These are phyloP conservation scores for Salpingus planirostris DNA, from an alignment of 2,888 invertebrate species.

Conservation along the genomic window DNA sequence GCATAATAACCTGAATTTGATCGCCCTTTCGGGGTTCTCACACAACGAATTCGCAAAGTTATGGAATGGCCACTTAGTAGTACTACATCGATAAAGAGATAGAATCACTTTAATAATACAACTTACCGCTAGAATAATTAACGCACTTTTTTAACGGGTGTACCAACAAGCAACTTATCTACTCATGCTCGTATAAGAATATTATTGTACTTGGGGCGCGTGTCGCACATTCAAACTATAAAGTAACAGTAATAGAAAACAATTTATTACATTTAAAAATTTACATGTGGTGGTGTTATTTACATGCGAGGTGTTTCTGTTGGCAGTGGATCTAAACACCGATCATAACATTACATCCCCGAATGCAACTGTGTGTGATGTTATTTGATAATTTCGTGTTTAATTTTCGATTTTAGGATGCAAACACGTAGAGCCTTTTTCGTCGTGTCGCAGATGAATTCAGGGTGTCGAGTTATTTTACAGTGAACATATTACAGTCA, in stretches of 20 bases:
- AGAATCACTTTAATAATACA: too few relatives aligned
- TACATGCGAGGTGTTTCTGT: constrained; percentile 33
- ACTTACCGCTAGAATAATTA: constrained; percentile 19
- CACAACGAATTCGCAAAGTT: constrained; percentile 20
- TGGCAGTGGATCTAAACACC: constrained; percentile 28
- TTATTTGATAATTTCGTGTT: constrained; percentile 1
- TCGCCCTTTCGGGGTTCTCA: too few relatives aligned
- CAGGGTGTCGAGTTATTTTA: constrained; percentile 17
- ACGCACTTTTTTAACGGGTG: too few relatives aligned
- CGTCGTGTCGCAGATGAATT: constrained; percentile 20
- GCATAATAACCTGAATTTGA: not conserved
- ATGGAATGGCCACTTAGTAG: constrained; percentile 33
- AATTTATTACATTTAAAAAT: constrained; percentile 30
- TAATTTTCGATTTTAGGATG: too few relatives aligned
- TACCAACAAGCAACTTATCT: constrained; percentile 7
- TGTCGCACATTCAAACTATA: constrained; percentile 21
- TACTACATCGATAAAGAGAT: too few relatives aligned
- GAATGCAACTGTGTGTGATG: constrained; percentile 17
- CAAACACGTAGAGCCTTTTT: constrained; percentile 36
- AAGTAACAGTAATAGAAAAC: constrained; percentile 34
- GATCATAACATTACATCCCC: constrained; percentile 18
- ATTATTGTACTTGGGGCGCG: constrained; percentile 8
- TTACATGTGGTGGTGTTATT: constrained; percentile 21
- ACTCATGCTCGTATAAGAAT: constrained; percentile 4
- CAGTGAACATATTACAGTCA: constrained; percentile 3